These are phyloP conservation scores for Aix galericulata DNA, from an alignment of 2,113 vertebrate species.

Conservation along the genomic window DNA sequence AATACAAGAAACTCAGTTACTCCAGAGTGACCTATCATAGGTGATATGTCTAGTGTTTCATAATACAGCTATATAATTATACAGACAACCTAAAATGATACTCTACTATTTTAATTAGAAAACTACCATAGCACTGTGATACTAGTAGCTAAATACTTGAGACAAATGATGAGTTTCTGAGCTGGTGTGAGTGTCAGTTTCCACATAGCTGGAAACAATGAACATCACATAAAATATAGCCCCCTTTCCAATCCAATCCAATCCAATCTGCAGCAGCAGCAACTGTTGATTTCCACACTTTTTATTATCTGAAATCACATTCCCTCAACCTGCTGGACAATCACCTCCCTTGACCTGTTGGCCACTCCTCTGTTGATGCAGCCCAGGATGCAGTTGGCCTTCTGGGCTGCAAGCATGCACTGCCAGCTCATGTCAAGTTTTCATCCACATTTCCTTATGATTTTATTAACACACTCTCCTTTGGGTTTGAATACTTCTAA, in stretches of 20 bases:
- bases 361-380: too few relatives aligned
- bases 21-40: not conserved
- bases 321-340: not conserved
- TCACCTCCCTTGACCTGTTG: too few relatives aligned
- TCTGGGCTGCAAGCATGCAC: too few relatives aligned
- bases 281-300: not conserved
- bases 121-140: not conserved
- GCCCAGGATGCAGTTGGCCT: too few relatives aligned
- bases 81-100: not conserved
- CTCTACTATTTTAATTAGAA: not conserved
- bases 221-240: not conserved
- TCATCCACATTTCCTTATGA: not conserved
- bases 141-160: not conserved
- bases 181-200: not conserved
- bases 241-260: not conserved
- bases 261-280: not conserved
- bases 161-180: not conserved
- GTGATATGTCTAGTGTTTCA: not conserved
- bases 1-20: not conserved
- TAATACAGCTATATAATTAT: not conserved
- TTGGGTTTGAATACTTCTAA: not conserved
- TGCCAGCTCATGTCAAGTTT: too few relatives aligned
- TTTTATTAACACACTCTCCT: not conserved
- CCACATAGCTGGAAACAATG: not conserved
- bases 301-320: not conserved